Evolutionary conservation across 2,797 vertebrate species (phyloP).

Genomic region (Macropus fuliginosus): DNA sequence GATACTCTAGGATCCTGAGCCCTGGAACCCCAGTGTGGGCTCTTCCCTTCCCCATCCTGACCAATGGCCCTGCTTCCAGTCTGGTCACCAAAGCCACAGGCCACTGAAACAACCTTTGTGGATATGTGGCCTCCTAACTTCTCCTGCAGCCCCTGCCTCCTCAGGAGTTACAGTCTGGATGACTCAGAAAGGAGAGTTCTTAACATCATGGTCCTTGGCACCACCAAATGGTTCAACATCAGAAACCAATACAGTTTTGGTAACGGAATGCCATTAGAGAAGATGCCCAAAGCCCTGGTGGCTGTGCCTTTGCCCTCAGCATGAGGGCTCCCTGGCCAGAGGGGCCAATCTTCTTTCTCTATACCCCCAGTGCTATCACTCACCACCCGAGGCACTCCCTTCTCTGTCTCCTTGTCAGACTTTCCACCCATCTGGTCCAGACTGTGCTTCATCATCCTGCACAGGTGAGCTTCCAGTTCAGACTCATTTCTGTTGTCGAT

Average conservation of each 20-base stretch:
- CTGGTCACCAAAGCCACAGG: neutral
- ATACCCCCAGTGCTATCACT: slow-evolving; percentile 61
- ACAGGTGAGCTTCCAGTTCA: slow-evolving; percentile 94
- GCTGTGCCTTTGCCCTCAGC: neutral
- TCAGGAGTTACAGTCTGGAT: neutral
- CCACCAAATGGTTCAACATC: neutral
- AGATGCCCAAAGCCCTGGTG: too few relatives aligned
- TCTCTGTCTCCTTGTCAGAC: slow-evolving; percentile 93
- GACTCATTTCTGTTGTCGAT: slow-evolving; percentile 99
- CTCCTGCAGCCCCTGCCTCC: neutral
- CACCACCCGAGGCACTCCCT: slow-evolving; percentile 90
- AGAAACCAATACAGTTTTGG: neutral
- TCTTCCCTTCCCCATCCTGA: neutral
- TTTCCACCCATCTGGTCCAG: slow-evolving; percentile 91
- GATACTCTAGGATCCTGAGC: neutral
- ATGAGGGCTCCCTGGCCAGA: neutral
- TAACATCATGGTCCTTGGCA: neutral
- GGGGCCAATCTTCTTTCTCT: neutral
- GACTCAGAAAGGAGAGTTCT: neutral
- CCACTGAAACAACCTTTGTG: neutral
- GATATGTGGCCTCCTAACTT: neutral
- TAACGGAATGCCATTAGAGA: neutral
- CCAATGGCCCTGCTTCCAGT: neutral
- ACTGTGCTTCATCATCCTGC: slow-evolving; percentile 93
- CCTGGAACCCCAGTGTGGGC: neutral